phyloP scores from a whole-genome alignment of 1,140 invertebrate species.

The Caligus rogercresseyi region DNA sequence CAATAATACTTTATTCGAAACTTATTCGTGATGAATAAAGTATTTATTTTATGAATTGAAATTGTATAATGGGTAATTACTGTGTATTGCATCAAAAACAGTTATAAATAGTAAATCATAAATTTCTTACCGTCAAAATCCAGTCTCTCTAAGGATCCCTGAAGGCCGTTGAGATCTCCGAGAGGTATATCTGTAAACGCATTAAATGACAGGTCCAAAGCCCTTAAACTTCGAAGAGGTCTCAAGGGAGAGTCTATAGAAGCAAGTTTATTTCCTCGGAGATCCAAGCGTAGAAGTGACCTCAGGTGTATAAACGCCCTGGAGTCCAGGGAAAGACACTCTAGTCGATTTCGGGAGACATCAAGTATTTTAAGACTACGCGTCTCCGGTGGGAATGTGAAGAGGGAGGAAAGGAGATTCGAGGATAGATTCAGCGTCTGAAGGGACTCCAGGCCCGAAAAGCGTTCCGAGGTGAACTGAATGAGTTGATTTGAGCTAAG shows the following conservation, averaged over 20 bases:
- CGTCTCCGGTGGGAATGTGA: constrained; percentile 59
- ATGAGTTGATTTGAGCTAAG: constrained; percentile 65
- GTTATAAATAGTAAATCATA: too few relatives aligned
- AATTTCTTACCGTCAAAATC: constrained; percentile 17
- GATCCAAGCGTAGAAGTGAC: constrained; percentile 8
- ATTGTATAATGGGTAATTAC: too few relatives aligned
- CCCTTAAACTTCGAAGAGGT: not conserved
- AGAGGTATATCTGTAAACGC: constrained; percentile 9
- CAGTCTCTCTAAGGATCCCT: constrained; percentile 4
- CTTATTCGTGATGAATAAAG: too few relatives aligned
- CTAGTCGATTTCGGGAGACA: constrained; percentile 12
- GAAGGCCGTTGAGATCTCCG: not conserved
- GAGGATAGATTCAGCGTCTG: constrained; percentile 57
- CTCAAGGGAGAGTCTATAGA: not conserved
- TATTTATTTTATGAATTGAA: too few relatives aligned
- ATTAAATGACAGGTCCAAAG: constrained; percentile 4
- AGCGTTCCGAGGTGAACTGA: constrained; percentile 58
- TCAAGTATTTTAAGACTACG: constrained; percentile 36
- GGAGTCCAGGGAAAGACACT: not conserved
- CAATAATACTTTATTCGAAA: too few relatives aligned
- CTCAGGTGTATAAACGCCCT: not conserved
- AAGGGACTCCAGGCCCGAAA: constrained; percentile 53
- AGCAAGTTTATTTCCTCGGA: not conserved
- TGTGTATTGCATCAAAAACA: too few relatives aligned
- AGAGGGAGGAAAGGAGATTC: constrained; percentile 58